A percentile compares a stretch with the other conserved stretches of the same genome.
Conservation (phyloP, 2,888 invertebrate species). For the Horisme vitalbata region DNA sequence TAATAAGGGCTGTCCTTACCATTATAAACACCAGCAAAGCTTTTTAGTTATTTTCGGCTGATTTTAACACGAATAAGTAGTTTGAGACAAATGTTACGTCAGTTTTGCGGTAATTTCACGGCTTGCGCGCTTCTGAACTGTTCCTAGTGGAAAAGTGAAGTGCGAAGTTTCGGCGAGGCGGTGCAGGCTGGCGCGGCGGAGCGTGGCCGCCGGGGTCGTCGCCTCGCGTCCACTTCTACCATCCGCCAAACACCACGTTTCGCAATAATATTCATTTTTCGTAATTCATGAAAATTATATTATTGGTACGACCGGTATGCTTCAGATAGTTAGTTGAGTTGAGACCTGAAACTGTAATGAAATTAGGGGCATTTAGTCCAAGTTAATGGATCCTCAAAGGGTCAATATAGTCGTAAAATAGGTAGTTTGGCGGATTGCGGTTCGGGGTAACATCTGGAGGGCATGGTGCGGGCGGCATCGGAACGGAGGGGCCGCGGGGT, state of each 20-base stretch:
- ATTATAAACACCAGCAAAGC: no score
- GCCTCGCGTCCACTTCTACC: constrained; percentile 47
- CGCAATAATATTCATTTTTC: constrained; percentile 12
- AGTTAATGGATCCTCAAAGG: constrained; percentile 1
- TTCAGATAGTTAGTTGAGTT: no score
- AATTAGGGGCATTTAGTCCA: not conserved
- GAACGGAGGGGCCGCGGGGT: constrained; percentile 63
- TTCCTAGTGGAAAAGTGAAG: constrained; percentile 79
- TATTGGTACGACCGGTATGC: no score
- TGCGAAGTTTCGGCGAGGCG: constrained; percentile 79
- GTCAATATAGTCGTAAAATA: constrained; percentile 16
- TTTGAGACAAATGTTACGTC: constrained; percentile 59
- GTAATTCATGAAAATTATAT: constrained; percentile 7
- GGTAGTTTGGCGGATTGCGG: constrained; percentile 41
- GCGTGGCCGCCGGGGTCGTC: constrained; percentile 71
- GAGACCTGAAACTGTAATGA: no score
- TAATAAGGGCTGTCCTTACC: no score
- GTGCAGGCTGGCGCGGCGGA: constrained; percentile 65
- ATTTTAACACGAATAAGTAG: constrained; percentile 31
- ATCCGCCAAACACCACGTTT: constrained; percentile 19
- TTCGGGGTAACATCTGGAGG: constrained; percentile 66
- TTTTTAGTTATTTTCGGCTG: not conserved
- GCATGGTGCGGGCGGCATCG: constrained; percentile 59
- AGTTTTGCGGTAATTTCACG: constrained; percentile 78
- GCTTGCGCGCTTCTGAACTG: constrained; percentile 65